Base-by-base conservation (phyloP, 2,888 invertebrate species). In the Dryobota labecula region DNA sequence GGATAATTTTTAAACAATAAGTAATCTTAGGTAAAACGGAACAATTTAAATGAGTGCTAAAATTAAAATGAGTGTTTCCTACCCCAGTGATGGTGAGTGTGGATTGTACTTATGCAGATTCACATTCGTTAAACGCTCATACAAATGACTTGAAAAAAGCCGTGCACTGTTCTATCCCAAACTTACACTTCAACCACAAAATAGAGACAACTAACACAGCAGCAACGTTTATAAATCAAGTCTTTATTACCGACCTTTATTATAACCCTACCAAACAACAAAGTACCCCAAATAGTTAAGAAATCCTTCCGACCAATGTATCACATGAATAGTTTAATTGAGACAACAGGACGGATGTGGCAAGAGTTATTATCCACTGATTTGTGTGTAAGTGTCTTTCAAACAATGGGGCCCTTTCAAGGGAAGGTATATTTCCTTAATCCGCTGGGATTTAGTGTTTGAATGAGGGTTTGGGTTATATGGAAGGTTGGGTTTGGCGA, bases 371-470 rank as follows among this genome's bases (percentile, higher is more conserved):
- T 78, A 78, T 80, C 79, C 80, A 62, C 83, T 83, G 91, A 93
- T 92, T 92, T 92, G 76, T 66, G 47, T 72, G 76, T 65, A 89
- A 89, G 90, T 92, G 90, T 90, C 90, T 89, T 84, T 70, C 74
- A 90, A 91, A 94, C 94, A 94, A 94, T 93, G 86, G 91, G 73
- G 80, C 79, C 91, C 91, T 90, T 91, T 91, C 82, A 86, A 89
- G 90, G 93, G 91, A 88, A 88, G 92, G 90, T 88, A 90, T 87
- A 91, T 89, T 94, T 94, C 92, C 92, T 90, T 94, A 92, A 94
- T 93, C 92, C 92, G 80, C 73, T 75, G 85, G 88, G 88, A 87
- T 88, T 88, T 89, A 83, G 79, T 84, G 77, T 86, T 84, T 80
- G 75, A 86, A 80, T 83, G 85, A 78, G 30, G 47, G 33, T 61